Evolutionary conservation across 2,797 vertebrate genomes (phyloP).

Genomic region (Oryzias sinensis): DNA sequence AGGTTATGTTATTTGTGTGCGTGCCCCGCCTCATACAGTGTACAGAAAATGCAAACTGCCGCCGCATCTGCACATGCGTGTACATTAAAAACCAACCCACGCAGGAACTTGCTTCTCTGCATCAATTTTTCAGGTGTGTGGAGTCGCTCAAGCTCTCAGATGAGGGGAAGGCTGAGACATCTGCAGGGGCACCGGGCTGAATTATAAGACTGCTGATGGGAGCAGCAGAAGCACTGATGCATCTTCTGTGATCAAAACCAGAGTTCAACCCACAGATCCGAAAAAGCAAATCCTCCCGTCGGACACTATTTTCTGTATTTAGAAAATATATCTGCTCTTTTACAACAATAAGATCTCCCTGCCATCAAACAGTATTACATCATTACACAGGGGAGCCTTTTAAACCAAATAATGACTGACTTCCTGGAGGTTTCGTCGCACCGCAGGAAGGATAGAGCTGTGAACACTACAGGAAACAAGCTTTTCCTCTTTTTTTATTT

Average conservation of each 20-base stretch:
- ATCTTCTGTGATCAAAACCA: constrained; percentile 39
- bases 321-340: too few species aligned
- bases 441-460: constrained; percentile 8
- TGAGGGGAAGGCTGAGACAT: constrained; percentile 21
- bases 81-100: not conserved
- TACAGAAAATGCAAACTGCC: constrained; percentile 4
- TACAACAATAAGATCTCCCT: too few species aligned
- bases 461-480: constrained; percentile 36
- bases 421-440: constrained; percentile 6
- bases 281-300: too few species aligned
- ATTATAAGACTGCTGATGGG: constrained; percentile 66
- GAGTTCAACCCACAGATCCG: too few species aligned
- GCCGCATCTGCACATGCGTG: not conserved
- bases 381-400: constrained; percentile 9
- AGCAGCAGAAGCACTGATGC: constrained; percentile 64
- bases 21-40: not conserved
- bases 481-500: constrained; percentile 3
- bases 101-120: constrained; percentile 49
- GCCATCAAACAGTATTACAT: too few species aligned
- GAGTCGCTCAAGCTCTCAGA: constrained; percentile 60
- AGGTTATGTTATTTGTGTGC: constrained; percentile 2
- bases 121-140: constrained; percentile 71
- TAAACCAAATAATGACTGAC: constrained; percentile 28
- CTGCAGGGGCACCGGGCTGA: constrained; percentile 62
- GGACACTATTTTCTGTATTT: too few species aligned